Evolutionary conservation across 2,113 vertebrate species (phyloP), one percentile per base, ranked within the genome.

Genomic region (Mustela nigripes): DNA sequence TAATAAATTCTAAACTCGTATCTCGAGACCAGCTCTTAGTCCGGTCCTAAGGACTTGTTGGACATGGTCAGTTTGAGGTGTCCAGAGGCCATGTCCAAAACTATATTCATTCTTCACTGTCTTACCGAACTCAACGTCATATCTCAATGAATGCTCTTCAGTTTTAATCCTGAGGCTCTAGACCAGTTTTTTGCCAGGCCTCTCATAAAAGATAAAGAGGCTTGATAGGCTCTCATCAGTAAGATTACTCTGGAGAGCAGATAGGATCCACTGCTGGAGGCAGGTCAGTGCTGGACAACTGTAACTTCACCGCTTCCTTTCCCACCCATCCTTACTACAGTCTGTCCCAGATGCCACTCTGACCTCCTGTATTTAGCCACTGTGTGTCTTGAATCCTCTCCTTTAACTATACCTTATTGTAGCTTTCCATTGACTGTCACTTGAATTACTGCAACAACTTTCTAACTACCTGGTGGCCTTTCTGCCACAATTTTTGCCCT

Each of bases 11-110:
- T 76, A 58, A 84, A 45, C 73, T 85, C 88, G 50, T 74, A 19
- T 94, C 69, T 93, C 53, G 24, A 71, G 31, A 42, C 60, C 81
- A 73, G 86, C 7, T 95, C 28, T 76, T 81, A 85, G 50, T 96
- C 82, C 16, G 36, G 21, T 69, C 18, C 84, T 50, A 39, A 69
- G 48, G 33, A 24, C n/a, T 67, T 62, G 8, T 56, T 91, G 86
- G 58, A 19, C 73, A 5, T 36, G 18, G 42, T 92, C 65, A 26
- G 1, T 89, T 95, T 62, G 74, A 31, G 18, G 69, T 76, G 62
- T 80, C 39, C 42, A 69, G 84, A 74, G 67, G 16, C 58, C 65
- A 31, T 42, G 22, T 95, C 24, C 31, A 36, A 94, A 67, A 81
- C 56, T 65, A 45, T 86, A 60, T 79, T 67, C 24, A 50, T 50